Conservation (phyloP, 1,140 invertebrate genomes). For the Trichoplusia ni region DNA sequence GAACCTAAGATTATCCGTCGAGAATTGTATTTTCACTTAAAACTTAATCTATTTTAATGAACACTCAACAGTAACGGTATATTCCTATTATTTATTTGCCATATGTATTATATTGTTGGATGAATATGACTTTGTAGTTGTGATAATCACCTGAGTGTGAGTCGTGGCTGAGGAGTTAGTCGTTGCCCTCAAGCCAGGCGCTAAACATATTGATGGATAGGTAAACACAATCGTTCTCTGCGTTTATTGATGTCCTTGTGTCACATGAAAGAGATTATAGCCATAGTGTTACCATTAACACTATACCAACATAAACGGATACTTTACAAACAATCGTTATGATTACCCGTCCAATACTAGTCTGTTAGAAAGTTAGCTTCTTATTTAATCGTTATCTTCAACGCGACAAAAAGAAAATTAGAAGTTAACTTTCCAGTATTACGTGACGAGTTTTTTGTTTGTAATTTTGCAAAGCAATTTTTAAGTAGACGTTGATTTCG, state of each 20-base stretch:
- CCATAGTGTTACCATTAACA: slow-evolving; percentile 15
- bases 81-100: background rate
- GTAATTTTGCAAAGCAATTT: too few relatives aligned
- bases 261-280: slow-evolving; percentile 34
- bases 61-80: slow-evolving; percentile 1
- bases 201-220: slow-evolving; percentile 18
- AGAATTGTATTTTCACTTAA: background rate
- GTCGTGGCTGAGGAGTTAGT: slow-evolving; percentile 24
- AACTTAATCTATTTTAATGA: background rate
- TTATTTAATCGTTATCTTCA: background rate
- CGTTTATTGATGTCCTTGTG: slow-evolving; percentile 4
- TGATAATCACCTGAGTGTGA: background rate
- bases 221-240: slow-evolving; percentile 22
- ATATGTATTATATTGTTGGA: too few relatives aligned
- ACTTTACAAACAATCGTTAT: background rate
- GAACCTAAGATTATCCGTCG: background rate
- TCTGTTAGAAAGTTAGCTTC: background rate
- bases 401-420: too few relatives aligned
- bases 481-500: too few relatives aligned
- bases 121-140: slow-evolving; percentile 5
- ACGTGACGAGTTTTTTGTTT: too few relatives aligned
- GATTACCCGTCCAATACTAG: background rate
- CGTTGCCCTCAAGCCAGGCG: background rate
- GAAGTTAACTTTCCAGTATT: too few relatives aligned
- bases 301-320: background rate